Percentiles rank a stretch among this genome's conserved stretches.
Conservation (phyloP, 2,113 vertebrate species). For the Mormyrus iriodes region DNA sequence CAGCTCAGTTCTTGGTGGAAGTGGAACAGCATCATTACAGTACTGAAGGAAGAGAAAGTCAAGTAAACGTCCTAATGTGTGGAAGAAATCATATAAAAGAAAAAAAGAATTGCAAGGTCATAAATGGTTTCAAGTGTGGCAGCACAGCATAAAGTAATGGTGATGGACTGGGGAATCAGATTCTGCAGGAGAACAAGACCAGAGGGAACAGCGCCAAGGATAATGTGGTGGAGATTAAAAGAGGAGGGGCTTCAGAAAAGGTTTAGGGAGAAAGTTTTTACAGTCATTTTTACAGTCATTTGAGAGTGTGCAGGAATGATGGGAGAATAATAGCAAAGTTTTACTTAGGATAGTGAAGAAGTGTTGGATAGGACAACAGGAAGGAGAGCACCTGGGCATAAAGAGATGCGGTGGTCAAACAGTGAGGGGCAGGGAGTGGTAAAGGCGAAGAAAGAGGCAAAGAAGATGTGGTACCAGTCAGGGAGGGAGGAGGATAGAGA, state of each 20-base stretch:
- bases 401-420: background rate
- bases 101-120: background rate
- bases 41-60: background rate
- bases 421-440: background rate
- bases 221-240: background rate
- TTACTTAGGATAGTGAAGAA: background rate
- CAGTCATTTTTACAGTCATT: background rate
- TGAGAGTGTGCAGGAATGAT: background rate
- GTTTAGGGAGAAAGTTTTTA: background rate
- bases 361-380: background rate
- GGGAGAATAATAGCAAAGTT: background rate
- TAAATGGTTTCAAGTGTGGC: background rate
- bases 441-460: background rate
- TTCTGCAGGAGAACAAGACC: background rate
- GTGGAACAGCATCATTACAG: background rate
- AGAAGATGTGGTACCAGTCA: background rate
- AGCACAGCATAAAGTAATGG: background rate
- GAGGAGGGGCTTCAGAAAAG: background rate
- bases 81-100: background rate
- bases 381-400: background rate
- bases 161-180: background rate
- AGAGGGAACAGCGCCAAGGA: background rate
- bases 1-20: background rate
- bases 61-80: background rate
- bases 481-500: background rate